phyloP scores from a whole-genome alignment of 2,113 vertebrate species.

The Dipodomys merriami region DNA sequence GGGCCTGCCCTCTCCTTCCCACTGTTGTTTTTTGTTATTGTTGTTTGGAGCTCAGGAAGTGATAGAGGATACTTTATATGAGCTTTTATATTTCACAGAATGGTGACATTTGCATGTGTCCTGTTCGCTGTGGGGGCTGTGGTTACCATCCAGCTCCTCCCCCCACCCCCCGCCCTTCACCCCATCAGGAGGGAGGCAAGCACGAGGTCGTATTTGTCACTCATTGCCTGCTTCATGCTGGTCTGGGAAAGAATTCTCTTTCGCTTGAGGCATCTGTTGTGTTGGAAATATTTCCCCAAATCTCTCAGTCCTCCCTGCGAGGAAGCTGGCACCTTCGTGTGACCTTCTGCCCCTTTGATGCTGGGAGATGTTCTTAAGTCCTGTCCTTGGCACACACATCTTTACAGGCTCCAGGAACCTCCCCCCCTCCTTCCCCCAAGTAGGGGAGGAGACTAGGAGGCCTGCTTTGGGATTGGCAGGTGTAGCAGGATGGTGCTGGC shows the following conservation, averaged over 20 bases:
- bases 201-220: background rate
- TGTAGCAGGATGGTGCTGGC: background rate
- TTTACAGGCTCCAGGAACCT: slow-evolving; percentile 24
- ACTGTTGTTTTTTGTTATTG: background rate
- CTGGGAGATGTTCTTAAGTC: background rate
- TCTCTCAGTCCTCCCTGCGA: slow-evolving; percentile 10
- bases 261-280: background rate
- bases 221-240: background rate
- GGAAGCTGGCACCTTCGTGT: background rate
- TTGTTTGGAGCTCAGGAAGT: slow-evolving; percentile 31
- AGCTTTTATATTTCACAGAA: background rate
- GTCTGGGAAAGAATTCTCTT: background rate
- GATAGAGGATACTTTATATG: background rate
- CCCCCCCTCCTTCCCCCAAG: background rate
- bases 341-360: background rate
- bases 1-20: background rate
- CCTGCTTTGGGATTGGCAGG: background rate
- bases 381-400: background rate
- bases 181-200: background rate
- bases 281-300: slow-evolving; percentile 23
- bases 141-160: background rate
- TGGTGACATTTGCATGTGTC: background rate
- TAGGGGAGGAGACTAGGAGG: background rate
- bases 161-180: too few relatives aligned
- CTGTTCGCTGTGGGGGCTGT: background rate